phyloP scores from a whole-genome alignment of 2,888 invertebrate species.

The Plemyria rubiginata region DNA sequence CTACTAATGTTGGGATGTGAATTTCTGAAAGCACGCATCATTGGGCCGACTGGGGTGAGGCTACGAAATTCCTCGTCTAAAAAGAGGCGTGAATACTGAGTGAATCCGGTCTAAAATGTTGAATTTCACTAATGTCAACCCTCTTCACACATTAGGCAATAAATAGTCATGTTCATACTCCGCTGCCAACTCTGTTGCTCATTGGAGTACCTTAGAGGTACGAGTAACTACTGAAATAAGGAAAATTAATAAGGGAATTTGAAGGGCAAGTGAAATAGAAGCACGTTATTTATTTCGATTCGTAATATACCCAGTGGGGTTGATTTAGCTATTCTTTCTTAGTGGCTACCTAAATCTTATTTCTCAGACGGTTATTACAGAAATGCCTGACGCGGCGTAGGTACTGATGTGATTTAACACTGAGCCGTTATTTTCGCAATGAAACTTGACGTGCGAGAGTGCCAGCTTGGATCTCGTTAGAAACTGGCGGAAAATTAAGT shows the following conservation, averaged over 20 bases:
- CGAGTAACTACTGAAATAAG: neutral
- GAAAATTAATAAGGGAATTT: no score
- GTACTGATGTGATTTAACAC: conserved; percentile 42
- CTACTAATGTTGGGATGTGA: conserved; percentile 58
- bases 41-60: conserved; percentile 8
- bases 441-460: conserved; percentile 42
- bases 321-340: neutral
- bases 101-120: neutral
- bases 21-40: conserved; percentile 26
- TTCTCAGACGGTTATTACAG: conserved; percentile 20
- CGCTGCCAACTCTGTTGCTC: neutral
- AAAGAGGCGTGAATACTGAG: neutral
- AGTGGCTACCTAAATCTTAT: conserved; percentile 13
- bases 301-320: conserved; percentile 1
- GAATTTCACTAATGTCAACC: neutral
- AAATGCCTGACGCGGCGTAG: conserved; percentile 17
- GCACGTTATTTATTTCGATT: neutral
- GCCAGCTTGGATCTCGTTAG: conserved; percentile 55
- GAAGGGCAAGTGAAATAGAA: neutral
- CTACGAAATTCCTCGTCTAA: conserved; percentile 19
- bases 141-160: neutral
- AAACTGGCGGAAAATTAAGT: conserved; percentile 69
- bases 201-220: no score
- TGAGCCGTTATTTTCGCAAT: conserved; percentile 38
- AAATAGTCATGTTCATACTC: neutral